Evolutionary conservation across 1,140 invertebrate species (phyloP).

Genomic region (Ectropis grisescens): DNA sequence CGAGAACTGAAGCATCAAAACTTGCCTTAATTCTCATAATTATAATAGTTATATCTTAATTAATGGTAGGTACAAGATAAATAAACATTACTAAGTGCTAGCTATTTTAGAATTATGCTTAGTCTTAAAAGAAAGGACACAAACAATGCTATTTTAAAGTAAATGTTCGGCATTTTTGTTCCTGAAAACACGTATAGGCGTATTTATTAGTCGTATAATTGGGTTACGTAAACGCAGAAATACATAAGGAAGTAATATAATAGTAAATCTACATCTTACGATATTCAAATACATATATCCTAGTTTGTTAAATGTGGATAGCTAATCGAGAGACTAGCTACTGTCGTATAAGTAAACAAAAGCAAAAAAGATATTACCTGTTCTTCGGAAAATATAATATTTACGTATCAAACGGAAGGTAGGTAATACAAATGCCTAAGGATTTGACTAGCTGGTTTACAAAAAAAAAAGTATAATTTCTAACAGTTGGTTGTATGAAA

Average conservation of each 20-base stretch:
- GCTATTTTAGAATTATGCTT: slow-evolving; percentile 43
- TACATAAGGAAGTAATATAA: too few species aligned
- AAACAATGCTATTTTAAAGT: slow-evolving; percentile 22
- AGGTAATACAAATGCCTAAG: slow-evolving; percentile 13
- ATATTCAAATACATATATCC: too few species aligned
- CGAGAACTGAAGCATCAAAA: slow-evolving; percentile 48
- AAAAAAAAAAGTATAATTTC: neutral
- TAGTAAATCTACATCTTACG: too few species aligned
- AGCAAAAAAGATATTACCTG: too few species aligned
- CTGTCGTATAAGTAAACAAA: too few species aligned
- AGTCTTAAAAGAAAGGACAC: slow-evolving; percentile 33
- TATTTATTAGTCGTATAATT: too few species aligned
- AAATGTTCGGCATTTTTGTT: slow-evolving; percentile 34
- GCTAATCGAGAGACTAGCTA: too few species aligned
- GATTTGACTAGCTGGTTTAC: slow-evolving; percentile 18
- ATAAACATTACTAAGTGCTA: slow-evolving; percentile 23
- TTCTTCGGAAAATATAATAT: too few species aligned
- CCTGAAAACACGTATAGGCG: slow-evolving; percentile 8
- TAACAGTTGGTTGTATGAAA: neutral
- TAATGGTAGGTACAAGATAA: slow-evolving; percentile 36
- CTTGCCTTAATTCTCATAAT: slow-evolving; percentile 18
- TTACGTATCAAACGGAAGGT: too few species aligned
- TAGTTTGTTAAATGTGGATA: too few species aligned
- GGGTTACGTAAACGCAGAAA: too few species aligned
- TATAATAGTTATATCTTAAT: slow-evolving; percentile 27